These are phyloP conservation scores for Hydrozoanthus gracilis DNA, from an alignment of 92 coral and sea anemone genomes.

Conservation along the genomic window DNA sequence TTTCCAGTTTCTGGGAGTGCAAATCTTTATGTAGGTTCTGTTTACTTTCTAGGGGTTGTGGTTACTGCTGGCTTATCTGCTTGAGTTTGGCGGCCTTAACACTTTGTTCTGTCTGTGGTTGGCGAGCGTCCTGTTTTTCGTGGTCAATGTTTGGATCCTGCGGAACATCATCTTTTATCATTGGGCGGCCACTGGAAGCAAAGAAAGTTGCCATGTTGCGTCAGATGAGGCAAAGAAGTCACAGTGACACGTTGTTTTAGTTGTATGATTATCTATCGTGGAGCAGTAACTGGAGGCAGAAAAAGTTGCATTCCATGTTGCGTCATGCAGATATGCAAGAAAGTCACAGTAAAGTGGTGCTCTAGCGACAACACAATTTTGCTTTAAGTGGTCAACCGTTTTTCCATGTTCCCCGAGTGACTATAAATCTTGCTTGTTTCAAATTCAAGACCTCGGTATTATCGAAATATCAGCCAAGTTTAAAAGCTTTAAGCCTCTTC, in stretches of 20 bases:
- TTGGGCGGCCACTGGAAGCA: neutral
- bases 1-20: neutral
- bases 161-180: slow-evolving; percentile 65
- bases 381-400: too few species aligned
- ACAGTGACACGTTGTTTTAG: neutral
- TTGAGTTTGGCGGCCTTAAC: slow-evolving; percentile 94
- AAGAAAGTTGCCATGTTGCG: neutral
- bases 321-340: neutral
- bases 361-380: neutral
- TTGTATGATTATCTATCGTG: too few species aligned
- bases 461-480: too few species aligned
- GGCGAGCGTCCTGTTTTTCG: slow-evolving; percentile 81
- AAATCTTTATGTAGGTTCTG: neutral
- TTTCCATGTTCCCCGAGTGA: too few species aligned
- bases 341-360: too few species aligned
- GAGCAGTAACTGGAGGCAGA: neutral
- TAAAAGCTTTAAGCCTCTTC: too few species aligned
- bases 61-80: slow-evolving; percentile 85
- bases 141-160: slow-evolving; percentile 85
- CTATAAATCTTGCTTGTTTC: too few species aligned
- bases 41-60: slow-evolving; percentile 77
- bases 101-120: slow-evolving; percentile 85
- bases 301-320: neutral
- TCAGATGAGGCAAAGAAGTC: slow-evolving; percentile 6
- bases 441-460: too few species aligned